These are phyloP conservation scores for Anser cygnoides DNA, from an alignment of 2,113 vertebrate genomes.

Conservation along the genomic window DNA sequence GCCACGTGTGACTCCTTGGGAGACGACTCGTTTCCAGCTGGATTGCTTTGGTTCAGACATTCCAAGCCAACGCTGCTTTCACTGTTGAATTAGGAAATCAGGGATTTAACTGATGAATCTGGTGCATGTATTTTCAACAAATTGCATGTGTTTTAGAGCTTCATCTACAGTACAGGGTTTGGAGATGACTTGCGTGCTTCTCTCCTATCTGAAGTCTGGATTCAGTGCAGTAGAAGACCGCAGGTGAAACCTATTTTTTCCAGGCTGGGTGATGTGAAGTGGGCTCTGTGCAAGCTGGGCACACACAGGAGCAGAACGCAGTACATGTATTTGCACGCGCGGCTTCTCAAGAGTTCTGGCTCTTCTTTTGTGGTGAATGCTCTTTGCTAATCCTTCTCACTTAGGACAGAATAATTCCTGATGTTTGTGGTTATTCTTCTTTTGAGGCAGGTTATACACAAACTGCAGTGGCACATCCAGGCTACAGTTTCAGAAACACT, in stretches of 20 bases:
- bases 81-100: not conserved
- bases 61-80: not conserved
- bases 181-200: not conserved
- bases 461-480: not conserved
- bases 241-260: not conserved
- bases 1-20: not conserved
- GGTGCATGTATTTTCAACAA: not conserved
- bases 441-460: not conserved
- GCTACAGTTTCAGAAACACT: not conserved
- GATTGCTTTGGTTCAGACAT: not conserved
- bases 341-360: not conserved
- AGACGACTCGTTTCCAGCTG: not conserved
- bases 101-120: not conserved
- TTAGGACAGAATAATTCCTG: not conserved
- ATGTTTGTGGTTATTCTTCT: not conserved
- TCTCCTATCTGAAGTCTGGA: not conserved
- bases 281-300: fast-evolving
- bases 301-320: not conserved
- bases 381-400: not conserved
- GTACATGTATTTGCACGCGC: fast-evolving
- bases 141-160: not conserved
- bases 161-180: not conserved
- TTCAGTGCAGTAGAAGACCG: not conserved
- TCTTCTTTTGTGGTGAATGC: not conserved
- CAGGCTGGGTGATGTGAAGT: not conserved